Conservation (phyloP, 1,140 invertebrate genomes). For the Delia radicum region DNA sequence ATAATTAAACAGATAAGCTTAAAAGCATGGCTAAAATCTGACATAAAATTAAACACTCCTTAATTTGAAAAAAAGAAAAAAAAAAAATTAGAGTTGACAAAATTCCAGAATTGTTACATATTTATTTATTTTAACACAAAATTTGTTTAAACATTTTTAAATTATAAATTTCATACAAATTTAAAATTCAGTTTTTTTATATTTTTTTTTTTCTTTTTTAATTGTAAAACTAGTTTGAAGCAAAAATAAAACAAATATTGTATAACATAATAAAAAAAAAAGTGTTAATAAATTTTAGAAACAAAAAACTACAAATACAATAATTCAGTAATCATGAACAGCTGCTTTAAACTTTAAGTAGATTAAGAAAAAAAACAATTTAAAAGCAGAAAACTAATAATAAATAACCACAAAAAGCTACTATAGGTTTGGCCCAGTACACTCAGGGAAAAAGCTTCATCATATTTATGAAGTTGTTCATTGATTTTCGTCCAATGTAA, state of each 20-base stretch:
- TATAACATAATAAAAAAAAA: not conserved
- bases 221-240: not conserved
- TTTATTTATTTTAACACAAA: no score
- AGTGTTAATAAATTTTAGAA: not conserved
- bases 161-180: no score
- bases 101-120: not conserved
- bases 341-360: not conserved
- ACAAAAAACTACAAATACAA: not conserved
- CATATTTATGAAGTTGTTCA: no score
- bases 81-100: not conserved
- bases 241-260: not conserved
- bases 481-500: no score
- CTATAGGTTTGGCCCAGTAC: not conserved
- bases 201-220: not conserved
- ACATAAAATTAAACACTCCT: not conserved
- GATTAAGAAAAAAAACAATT: not conserved
- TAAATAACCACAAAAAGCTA: not conserved
- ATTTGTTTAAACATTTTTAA: not conserved
- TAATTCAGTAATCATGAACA: not conserved
- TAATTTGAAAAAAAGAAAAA: not conserved
- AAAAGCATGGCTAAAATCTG: not conserved
- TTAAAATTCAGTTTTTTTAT: not conserved
- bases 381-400: not conserved
- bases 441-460: no score
- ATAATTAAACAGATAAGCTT: not conserved